Base-by-base conservation (phyloP, 2,888 invertebrate genomes). In the Drosophila engyochracea region DNA sequence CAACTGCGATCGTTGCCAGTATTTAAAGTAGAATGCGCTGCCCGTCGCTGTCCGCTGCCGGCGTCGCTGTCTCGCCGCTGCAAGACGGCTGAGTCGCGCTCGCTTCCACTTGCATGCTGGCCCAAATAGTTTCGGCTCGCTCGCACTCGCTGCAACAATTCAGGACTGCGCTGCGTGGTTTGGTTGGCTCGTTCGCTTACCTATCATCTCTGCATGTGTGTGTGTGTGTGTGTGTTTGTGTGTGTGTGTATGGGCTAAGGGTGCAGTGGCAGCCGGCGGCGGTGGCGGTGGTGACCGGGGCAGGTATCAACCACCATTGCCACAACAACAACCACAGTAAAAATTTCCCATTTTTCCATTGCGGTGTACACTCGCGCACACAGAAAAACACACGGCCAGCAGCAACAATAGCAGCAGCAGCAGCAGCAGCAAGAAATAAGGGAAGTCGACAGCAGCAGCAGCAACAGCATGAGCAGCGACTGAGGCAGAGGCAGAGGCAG, bases 291-390 rank as follows among this genome's bases (percentile, higher is more conserved):
- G 68, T 72, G 77, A 69, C 73, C 79, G 83, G 79, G 82, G 87
- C 91, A 91, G 91, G 92, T 92, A 91, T 91, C 91, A 91, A 92
- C 92, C 92, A 92, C 92, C 92, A 91, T 91, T 92, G 92, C 92
- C 91, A 79, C 92, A 92, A 91, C 92, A 92, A 93, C 92, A 92
- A 93, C 93, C 92, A 91, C 92, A 92, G 91, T 83, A 92, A 92
- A 93, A 93, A 92, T 91, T 92, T 93, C 92, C 92, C 92, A 92
- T 92, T 92, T 93, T 93, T 93, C 92, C 91, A 92, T 91, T 91
- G 92, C 85, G 92, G 92, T 89, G 81, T 82, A 85, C 80, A 82
- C 78, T 75, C 81, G 83, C 83, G 83, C 85, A 81, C 76, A 79
- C 83, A 81, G 69, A 75, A 66, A 58, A 60, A 74, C 71, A 72